phyloP scores from a whole-genome alignment of 2,888 invertebrate genomes.

The Drosophila prolongata region DNA sequence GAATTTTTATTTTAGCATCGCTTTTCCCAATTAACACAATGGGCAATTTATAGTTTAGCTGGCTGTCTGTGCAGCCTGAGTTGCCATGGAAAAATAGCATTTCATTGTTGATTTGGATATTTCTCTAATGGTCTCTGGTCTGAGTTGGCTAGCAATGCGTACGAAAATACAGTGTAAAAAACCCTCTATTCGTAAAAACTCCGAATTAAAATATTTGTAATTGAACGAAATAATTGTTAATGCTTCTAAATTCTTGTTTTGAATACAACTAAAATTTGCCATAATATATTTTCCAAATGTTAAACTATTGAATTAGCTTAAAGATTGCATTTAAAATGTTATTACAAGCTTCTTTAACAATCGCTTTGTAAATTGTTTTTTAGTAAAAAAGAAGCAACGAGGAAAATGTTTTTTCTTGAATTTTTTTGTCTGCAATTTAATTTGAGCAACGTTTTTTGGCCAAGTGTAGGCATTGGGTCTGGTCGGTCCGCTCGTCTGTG shows the following conservation, averaged over 20 bases:
- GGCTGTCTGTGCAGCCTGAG: neutral
- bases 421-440: no score
- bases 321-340: no score
- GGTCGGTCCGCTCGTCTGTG: conserved; percentile 21
- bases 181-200: neutral
- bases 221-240: no score
- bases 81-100: conserved; percentile 26
- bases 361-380: no score
- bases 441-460: neutral
- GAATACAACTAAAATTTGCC: no score
- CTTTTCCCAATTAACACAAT: conserved; percentile 6
- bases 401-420: no score
- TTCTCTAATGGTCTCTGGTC: conserved; percentile 12
- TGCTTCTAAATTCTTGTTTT: no score
- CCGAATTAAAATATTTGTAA: neutral
- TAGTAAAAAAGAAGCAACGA: no score
- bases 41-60: conserved; percentile 3
- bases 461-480: conserved; percentile 23
- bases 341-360: no score
- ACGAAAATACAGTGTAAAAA: neutral
- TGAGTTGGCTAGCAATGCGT: conserved; percentile 3
- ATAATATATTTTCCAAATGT: no score
- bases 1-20: neutral
- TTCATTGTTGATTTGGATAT: conserved; percentile 61
- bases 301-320: no score